Evolutionary conservation across 2,113 vertebrate genomes (phyloP).

Genomic region (Albula goreensis): DNA sequence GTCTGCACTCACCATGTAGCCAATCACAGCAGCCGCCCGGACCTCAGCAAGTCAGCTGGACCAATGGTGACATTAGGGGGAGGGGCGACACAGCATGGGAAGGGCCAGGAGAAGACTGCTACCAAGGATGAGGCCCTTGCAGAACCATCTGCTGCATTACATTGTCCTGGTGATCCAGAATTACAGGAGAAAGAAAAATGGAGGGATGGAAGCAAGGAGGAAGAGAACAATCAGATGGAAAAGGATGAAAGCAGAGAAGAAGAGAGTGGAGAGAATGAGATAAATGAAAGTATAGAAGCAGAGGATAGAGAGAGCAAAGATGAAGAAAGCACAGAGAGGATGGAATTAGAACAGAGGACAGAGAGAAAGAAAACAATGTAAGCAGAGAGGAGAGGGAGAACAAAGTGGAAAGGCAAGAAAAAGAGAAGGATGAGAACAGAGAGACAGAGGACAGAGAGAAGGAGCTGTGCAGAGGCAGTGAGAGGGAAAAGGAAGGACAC

Average conservation of each 20-base stretch:
- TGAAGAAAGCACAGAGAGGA: background rate
- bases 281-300: background rate
- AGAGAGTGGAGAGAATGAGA: background rate
- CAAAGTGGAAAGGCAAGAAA: background rate
- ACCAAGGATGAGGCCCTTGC: conserved; percentile 15
- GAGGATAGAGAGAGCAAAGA: background rate
- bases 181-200: conserved; percentile 22
- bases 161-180: conserved; percentile 20
- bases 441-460: conserved; percentile 11
- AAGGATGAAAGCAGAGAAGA: background rate
- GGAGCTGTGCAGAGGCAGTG: background rate
- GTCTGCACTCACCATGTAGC: conserved; percentile 81
- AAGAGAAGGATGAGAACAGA: background rate
- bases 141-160: background rate
- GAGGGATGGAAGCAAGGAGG: background rate
- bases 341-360: background rate
- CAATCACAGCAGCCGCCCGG: conserved; percentile 58
- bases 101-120: conserved; percentile 35
- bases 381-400: background rate
- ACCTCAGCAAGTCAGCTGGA: conserved; percentile 49
- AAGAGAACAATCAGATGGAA: no score
- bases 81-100: conserved; percentile 33
- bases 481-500: conserved; percentile 7
- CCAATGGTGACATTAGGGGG: conserved; percentile 37
- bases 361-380: background rate